Conservation (phyloP, 1,140 invertebrate genomes). For the Oppia nitens region DNA sequence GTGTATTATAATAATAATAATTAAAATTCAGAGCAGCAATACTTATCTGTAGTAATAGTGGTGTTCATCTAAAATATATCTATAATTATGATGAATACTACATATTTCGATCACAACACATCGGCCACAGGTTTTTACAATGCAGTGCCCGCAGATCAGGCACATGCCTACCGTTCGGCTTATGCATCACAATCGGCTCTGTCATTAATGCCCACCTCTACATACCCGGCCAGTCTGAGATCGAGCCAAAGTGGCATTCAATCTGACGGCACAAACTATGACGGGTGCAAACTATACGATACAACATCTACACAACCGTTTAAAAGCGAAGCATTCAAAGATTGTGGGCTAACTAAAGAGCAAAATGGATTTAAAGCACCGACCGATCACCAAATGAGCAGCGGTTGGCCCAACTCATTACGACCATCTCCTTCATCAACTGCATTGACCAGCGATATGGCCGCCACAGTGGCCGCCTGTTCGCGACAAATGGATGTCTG, state of each 20-base stretch:
- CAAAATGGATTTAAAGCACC: constrained; percentile 22
- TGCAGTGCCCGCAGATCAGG: constrained; percentile 11
- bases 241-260: neutral
- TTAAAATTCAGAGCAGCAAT: neutral
- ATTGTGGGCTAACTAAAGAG: constrained; percentile 16
- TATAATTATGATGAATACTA: constrained; percentile 15
- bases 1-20: neutral
- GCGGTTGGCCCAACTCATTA: constrained; percentile 35
- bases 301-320: constrained; percentile 15
- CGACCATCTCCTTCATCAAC: constrained; percentile 28
- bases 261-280: constrained; percentile 9
- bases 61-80: neutral
- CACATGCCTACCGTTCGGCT: constrained; percentile 16
- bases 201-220: constrained; percentile 1
- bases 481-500: constrained; percentile 43
- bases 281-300: constrained; percentile 55
- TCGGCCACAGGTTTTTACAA: constrained; percentile 14
- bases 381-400: constrained; percentile 31
- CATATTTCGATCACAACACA: constrained; percentile 12
- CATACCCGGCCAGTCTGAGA: neutral
- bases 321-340: no score
- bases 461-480: constrained; percentile 37
- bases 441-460: constrained; percentile 15
- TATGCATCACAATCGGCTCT: constrained; percentile 14
- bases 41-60: neutral